These are phyloP conservation scores for Drosophila rellima DNA, from an alignment of 2,888 invertebrate genomes.

Conservation along the genomic window DNA sequence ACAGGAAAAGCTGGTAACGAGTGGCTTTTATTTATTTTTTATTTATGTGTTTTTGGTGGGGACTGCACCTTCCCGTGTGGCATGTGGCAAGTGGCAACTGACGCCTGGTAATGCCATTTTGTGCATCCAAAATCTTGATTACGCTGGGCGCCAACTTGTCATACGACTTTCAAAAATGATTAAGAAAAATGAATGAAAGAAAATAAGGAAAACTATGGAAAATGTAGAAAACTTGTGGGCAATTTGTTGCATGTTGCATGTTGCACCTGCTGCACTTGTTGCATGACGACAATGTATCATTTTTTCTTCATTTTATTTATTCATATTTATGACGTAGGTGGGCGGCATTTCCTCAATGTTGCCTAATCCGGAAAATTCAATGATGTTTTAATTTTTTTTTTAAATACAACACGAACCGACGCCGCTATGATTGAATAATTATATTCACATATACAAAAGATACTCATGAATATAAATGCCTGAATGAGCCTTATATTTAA, in stretches of 20 bases:
- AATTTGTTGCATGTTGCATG: conserved; percentile 47
- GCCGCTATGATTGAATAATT: conserved; percentile 56
- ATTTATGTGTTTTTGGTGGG: not conserved
- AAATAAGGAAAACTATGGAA: conserved; percentile 5
- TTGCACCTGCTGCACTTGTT: conserved; percentile 36
- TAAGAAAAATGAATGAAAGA: not conserved
- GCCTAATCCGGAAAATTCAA: conserved; percentile 61
- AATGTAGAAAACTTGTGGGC: conserved; percentile 28
- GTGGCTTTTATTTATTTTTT: not conserved
- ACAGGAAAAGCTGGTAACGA: conserved; percentile 5
- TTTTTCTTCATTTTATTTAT: conserved; percentile 19
- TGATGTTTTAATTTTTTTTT: conserved; percentile 15
- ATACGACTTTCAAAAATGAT: conserved; percentile 55
- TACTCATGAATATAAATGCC: conserved; percentile 21
- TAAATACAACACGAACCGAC: conserved; percentile 44
- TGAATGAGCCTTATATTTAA: conserved; percentile 3
- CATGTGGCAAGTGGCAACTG: conserved; percentile 25
- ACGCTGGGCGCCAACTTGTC: conserved; percentile 46
- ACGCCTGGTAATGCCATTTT: conserved; percentile 28
- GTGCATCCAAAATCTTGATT: conserved; percentile 28
- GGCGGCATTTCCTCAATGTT: conserved; percentile 59
- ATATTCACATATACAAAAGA: conserved; percentile 4
- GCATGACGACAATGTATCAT: conserved; percentile 56
- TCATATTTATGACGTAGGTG: conserved; percentile 62
- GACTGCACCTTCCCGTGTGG: conserved; percentile 19